These are phyloP conservation scores for Drosophila subquinaria DNA, from an alignment of 2,888 invertebrate species.

Conservation along the genomic window DNA sequence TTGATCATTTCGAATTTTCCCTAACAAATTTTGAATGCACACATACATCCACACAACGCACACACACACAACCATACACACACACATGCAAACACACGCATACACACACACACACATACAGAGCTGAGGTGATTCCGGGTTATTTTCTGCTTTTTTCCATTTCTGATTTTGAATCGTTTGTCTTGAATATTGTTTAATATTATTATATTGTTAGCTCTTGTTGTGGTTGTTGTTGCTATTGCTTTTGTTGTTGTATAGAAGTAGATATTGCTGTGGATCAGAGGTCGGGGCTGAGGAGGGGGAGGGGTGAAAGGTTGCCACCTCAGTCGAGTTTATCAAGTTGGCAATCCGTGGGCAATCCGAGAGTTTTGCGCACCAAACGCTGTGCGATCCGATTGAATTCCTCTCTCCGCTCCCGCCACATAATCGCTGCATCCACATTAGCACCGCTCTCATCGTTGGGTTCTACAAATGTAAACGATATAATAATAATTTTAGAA, in stretches of 20 bases:
- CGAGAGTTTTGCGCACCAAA: conserved; percentile 96
- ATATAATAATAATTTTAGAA: background rate
- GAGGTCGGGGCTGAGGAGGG: conserved; percentile 1
- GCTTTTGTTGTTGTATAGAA: conserved; percentile 7
- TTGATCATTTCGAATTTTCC: conserved; percentile 23
- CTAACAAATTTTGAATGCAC: conserved; percentile 26
- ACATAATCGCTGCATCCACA: conserved; percentile 99
- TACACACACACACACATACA: conserved; percentile 5
- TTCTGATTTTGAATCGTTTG: conserved; percentile 5
- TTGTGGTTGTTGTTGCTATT: conserved; percentile 7
- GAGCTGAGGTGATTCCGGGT: background rate
- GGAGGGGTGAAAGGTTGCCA: background rate
- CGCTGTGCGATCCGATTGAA: conserved; percentile 97
- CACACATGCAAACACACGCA: conserved; percentile 6
- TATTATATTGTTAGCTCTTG: conserved; percentile 3
- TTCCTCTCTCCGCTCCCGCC: conserved; percentile 97
- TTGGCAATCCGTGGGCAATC: conserved; percentile 86
- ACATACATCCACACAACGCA: background rate
- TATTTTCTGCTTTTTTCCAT: background rate
- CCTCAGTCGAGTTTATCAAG: conserved; percentile 17
- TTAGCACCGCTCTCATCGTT: conserved; percentile 99
- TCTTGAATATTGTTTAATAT: background rate
- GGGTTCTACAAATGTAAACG: conserved; percentile 89
- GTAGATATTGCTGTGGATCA: conserved; percentile 10
- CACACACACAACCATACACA: conserved; percentile 6